A percentile compares a stretch with the other conserved stretches of the same genome.
Conservation (phyloP, 2,797 vertebrate genomes). For the Hylomyscus alleni region DNA sequence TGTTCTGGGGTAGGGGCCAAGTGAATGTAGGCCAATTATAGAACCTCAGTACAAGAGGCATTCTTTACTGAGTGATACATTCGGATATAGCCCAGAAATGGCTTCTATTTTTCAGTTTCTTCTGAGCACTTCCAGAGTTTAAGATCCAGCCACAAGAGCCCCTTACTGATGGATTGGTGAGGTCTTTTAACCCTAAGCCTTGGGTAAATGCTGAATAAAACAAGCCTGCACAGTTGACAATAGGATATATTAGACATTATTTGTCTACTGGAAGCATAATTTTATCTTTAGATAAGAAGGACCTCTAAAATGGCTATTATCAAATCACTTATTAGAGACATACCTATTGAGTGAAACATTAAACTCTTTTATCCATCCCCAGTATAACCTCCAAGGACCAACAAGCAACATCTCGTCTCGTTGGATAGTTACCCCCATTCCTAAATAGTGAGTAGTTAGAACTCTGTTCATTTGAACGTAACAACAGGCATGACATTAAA, state of each 20-base stretch:
- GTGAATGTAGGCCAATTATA: background rate
- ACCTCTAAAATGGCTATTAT: conserved; percentile 5
- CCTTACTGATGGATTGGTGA: background rate
- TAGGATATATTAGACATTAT: background rate
- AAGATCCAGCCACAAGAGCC: background rate
- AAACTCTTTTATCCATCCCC: conserved; percentile 31
- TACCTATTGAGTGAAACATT: background rate
- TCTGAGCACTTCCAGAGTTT: background rate
- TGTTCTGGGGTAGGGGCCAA: background rate
- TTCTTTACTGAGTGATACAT: background rate
- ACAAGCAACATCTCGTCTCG: background rate
- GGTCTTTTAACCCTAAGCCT: background rate
- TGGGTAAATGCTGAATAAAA: conserved; percentile 29
- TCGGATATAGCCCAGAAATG: background rate
- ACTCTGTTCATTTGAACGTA: background rate
- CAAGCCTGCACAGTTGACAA: background rate
- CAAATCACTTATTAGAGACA: conserved; percentile 27
- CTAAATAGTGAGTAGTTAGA: conserved; percentile 3
- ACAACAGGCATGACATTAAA: background rate
- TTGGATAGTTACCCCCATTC: background rate
- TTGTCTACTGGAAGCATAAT: background rate
- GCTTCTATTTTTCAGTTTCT: background rate
- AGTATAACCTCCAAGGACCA: background rate
- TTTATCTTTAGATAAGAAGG: conserved; percentile 25
- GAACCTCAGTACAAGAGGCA: background rate